Conservation (phyloP, 2,797 vertebrate genomes). For the Mus caroli region DNA sequence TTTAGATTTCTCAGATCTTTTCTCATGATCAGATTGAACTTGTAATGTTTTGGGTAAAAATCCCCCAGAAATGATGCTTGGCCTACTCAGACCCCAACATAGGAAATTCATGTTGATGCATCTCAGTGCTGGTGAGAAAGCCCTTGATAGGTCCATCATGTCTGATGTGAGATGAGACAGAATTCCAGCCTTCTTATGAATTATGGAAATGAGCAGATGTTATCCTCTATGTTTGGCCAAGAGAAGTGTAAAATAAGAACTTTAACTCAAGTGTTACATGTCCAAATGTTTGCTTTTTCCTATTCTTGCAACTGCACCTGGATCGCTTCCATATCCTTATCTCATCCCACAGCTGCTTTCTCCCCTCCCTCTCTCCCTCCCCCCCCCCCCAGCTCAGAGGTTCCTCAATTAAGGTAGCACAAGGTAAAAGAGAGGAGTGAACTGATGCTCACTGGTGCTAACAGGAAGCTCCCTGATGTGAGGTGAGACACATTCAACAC, state of each 20-base stretch:
- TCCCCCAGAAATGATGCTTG: background rate
- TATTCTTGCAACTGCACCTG: background rate
- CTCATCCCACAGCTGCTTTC: background rate
- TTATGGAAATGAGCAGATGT: background rate
- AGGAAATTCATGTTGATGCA: background rate
- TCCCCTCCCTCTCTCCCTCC: rapidly evolving
- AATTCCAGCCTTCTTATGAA: background rate
- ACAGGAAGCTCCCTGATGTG: background rate
- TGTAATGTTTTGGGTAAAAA: constrained; percentile 8
- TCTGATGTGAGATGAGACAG: background rate
- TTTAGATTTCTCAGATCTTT: constrained; percentile 16
- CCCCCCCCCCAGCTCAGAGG: background rate
- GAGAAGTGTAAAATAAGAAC: background rate
- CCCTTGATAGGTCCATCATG: background rate
- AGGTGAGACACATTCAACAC: background rate
- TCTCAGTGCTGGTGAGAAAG: background rate
- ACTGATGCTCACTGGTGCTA: background rate
- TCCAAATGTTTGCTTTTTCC: background rate
- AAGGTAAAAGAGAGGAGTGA: constrained; percentile 33
- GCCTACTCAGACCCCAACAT: background rate
- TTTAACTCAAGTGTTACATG: background rate
- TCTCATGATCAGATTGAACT: background rate
- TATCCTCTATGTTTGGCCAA: background rate
- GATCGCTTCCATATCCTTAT: background rate
- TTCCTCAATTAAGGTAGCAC: constrained; percentile 22